Evolutionary conservation across 2,113 vertebrate species (phyloP), one percentile per base, ranked within the genome.

Genomic region (Cephalopholis sonnerati): DNA sequence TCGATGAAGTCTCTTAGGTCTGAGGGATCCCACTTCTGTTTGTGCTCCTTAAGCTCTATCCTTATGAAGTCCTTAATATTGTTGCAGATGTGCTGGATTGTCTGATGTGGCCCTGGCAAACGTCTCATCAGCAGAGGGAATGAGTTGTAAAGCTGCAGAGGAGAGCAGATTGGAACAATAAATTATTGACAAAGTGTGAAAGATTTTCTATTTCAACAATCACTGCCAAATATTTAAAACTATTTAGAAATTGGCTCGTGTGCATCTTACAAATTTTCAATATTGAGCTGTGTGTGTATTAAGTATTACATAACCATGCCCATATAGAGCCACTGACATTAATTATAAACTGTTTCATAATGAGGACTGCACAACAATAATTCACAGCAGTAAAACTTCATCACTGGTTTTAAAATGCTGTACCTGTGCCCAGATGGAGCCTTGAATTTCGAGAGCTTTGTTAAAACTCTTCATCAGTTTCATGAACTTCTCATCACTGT

Each of bases 1-100:
- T 97, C 96, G 0, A 97, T 96, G 79, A 93, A 96, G 80, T 97
- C 96, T 65, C 89, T 93, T 1, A 24, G 69, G 29, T 95, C 90
- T 0, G 63, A 87, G 22, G 94, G 41, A 44, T 44, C 41, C 41
- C 41, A 44, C 9, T 12, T 44, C 41, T 44, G 41, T 44, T 9
- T 44, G 89, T 97, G 96, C 20, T 92, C 86, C 9, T 91, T 17
- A 1, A 96, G 66, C n/a, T 88, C 66, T 46, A 4, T 44, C 15
- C 2, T 8, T 32, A 96, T n/a, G 5, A 96, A 96, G 0, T 1
- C 27, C 20, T 77, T 76, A 12, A 95, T 0, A 0, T 76, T 1
- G 0, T 0, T 25, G 77, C 69, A 93, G 3, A 90, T 79, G 16
- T 73, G 87, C 12, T 75, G 24, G 29, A 93, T 0, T 1, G 16